Base-by-base conservation (phyloP, 1,140 invertebrate genomes). In the Drosophila ercepeae region DNA sequence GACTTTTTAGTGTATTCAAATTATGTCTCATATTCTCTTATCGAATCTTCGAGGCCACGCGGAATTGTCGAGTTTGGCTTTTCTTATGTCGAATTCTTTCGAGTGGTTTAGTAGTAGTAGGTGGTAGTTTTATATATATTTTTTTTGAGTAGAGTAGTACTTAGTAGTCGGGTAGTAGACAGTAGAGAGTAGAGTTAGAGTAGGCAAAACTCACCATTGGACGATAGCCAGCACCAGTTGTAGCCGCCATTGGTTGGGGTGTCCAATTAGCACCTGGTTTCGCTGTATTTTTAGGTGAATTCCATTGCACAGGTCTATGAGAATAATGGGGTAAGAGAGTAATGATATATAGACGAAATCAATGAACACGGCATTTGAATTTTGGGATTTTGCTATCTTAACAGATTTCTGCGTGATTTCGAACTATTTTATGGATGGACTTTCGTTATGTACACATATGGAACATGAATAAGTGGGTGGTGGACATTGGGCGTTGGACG, bases 241-340 rank as follows among this genome's bases (percentile, higher is more conserved):
- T 97, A 51, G 95, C 95, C 73, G 96, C 95, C 95, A 97, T 96
- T 23, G 96, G 96, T 91, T 96, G 96, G 41, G 96, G 96, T 77
- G 94, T 95, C 96, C 96, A 97, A 55, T 93, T 93, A 64, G 93
- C 93, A 71, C 95, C 94, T 21, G 95, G 93, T 93, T 96, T 96
- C 45, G 95, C 95, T 51, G 94, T 93, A 92, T 96, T 96, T 92
- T 96, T 96, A 45, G 96, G 96, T 34, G 96, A 97, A 92, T 96
- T 96, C 96, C 96, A 97, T 92, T 97, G 96, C 93, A 97, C 94
- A 53, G 94, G 94, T 90, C 94, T 94, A 78, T 88, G 82, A 88
- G 82, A 84, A 88, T 88, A 88, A 86, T 88, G 83, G 74, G 74
- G 82, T 86, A 88, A 86, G 73, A 86, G 82, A 88, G 82, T 88